Conservation (phyloP, 1,140 invertebrate species). For the Rhyacophila brunnea region DNA sequence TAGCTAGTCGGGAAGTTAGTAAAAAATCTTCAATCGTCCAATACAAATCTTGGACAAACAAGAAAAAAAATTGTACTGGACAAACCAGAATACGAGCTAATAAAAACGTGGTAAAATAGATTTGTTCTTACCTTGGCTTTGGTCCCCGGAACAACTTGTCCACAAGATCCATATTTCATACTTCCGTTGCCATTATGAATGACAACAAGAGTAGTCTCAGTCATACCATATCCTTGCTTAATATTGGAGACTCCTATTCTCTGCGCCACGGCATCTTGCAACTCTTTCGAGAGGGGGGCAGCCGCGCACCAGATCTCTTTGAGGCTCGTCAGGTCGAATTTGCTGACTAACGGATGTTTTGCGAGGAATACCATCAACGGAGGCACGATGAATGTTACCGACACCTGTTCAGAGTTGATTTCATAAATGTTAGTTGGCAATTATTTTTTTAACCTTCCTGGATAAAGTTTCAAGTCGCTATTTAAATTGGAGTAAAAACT, state of each 20-base stretch:
- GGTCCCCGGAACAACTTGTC: constrained; percentile 35
- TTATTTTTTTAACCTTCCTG: too few species aligned
- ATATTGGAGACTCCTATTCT: constrained; percentile 46
- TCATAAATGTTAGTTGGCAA: too few species aligned
- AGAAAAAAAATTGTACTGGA: too few species aligned
- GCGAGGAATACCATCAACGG: constrained; percentile 50
- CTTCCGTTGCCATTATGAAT: constrained; percentile 30
- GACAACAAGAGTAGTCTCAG: constrained; percentile 51
- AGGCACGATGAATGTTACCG: constrained; percentile 46
- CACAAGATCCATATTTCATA: constrained; percentile 35
- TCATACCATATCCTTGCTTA: constrained; percentile 55
- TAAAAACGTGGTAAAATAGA: too few species aligned
- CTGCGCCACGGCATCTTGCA: constrained; percentile 41
- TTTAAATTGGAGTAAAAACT: too few species aligned
- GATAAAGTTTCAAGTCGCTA: too few species aligned
- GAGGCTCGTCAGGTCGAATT: constrained; percentile 45
- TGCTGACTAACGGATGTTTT: constrained; percentile 46
- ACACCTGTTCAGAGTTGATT: constrained; percentile 40
- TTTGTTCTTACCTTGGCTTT: constrained; percentile 38
- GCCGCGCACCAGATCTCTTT: constrained; percentile 51
- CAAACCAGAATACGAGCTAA: too few species aligned
- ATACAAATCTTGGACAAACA: too few species aligned
- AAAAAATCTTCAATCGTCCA: too few species aligned
- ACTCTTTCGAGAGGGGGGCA: constrained; percentile 50
- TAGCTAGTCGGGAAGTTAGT: too few species aligned